Evolutionary conservation across 37 sponge, comb jelly and placozoan genomes (phyloP), one percentile per base, ranked within the genome.

Genomic region (Cliona cf. orientalis): DNA sequence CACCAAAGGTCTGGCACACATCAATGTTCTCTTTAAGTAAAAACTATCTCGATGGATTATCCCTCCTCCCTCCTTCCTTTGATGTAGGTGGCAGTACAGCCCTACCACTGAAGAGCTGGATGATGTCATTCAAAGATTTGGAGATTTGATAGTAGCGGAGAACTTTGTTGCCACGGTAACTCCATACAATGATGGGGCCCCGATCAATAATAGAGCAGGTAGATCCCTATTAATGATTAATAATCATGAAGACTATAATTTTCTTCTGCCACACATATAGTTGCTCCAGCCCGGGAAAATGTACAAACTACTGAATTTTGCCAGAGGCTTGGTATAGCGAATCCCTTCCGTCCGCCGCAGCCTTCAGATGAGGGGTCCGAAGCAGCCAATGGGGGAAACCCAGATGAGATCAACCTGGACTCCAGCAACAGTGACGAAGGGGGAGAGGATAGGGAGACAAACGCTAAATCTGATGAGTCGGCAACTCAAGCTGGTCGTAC

Each of bases 241-340:
- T 12, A 46, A 5, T 46, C 9, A 12, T n/a, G 7, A 11, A 4
- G 5, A 5, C 53, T 2, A 7, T 23, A 26, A 11, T 19, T 4
- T 6, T 9, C 53, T 44, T 38, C 23, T 19, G 5, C 3, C 25
- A 74, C 38, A 49, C 14, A 9, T 49, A 2, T 55, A 82, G 81
- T 60, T 26, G 66, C 57, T 3, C 0, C 19, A 1, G 80, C 69
- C n/a, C 19, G 33, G 17, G 95, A 91, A 26, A 84, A 91, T 53
- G 86, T 87, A 28, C 95, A 95, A 74, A 91, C 95, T 0, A 58
- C 32, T 0, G 79, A 80, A 29, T 82, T 95, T 79, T 95, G 95
- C 79, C 23, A 31, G 29, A 95, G 72, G 46, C 75, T 95, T 1
- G 80, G 82, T 0, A 91, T 95, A 63, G 49, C 40, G 3, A 95